Percentiles rank a stretch among this genome's conserved stretches.
Evolutionary conservation across 2,888 invertebrate genomes (phyloP).

Genomic region (Pogonocherus hispidulus): DNA sequence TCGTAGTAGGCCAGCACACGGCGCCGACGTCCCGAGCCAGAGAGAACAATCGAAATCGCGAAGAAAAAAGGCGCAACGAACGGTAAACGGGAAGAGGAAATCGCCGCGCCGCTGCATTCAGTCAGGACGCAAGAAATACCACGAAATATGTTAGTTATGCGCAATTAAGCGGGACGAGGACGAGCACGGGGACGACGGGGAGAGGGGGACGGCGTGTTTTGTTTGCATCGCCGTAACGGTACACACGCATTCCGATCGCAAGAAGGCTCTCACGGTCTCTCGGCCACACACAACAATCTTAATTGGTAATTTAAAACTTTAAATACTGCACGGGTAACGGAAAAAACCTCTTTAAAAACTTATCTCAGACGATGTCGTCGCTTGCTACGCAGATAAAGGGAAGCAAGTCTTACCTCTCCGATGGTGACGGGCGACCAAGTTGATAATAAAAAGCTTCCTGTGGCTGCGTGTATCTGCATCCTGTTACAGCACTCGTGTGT

Average conservation of each 20-base stretch:
- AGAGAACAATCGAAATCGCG: slow-evolving; percentile 13
- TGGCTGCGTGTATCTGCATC: slow-evolving; percentile 55
- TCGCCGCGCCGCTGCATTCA: slow-evolving; percentile 10
- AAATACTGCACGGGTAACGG: background rate
- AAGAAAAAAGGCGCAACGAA: slow-evolving; percentile 4
- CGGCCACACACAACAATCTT: slow-evolving; percentile 35
- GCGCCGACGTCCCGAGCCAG: slow-evolving; percentile 20
- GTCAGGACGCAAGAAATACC: slow-evolving; percentile 36
- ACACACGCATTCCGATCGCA: slow-evolving; percentile 61
- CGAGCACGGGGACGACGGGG: slow-evolving; percentile 34
- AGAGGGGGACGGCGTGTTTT: slow-evolving; percentile 53
- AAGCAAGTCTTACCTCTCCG: slow-evolving; percentile 52
- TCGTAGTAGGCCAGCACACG: slow-evolving; percentile 16
- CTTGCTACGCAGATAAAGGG: background rate
- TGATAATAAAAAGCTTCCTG: slow-evolving; percentile 62
- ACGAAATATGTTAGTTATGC: slow-evolving; percentile 58
- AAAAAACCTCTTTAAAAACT: background rate
- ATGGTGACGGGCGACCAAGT: slow-evolving; percentile 30
- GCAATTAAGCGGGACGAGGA: slow-evolving; percentile 53
- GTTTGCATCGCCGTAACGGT: slow-evolving; percentile 61
- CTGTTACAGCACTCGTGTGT: slow-evolving; percentile 59
- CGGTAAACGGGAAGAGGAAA: background rate
- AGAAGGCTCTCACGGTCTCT: slow-evolving; percentile 54
- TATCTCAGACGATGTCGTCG: background rate
- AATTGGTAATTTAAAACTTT: slow-evolving; percentile 40